Percentiles rank a stretch among this genome's conserved stretches.
Evolutionary conservation across 1,140 invertebrate genomes (phyloP).

Genomic region (Leptoteleia sp.): DNA sequence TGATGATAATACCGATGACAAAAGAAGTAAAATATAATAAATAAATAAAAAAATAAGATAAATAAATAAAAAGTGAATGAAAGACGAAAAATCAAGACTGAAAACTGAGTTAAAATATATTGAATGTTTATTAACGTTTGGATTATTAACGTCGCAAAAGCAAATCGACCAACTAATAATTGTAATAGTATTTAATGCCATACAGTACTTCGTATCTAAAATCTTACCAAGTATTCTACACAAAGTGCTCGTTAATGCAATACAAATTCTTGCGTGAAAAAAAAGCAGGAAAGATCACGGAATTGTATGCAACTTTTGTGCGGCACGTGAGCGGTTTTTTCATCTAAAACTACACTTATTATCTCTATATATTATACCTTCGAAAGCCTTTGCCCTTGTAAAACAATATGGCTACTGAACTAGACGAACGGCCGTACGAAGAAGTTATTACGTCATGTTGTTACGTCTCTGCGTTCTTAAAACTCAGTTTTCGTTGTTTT

Average conservation of each 20-base stretch:
- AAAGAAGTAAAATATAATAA: too few species aligned
- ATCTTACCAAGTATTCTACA: constrained; percentile 45
- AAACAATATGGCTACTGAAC: constrained; percentile 79
- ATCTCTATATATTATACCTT: constrained; percentile 77
- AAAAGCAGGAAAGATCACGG: constrained; percentile 24
- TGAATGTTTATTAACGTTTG: too few species aligned
- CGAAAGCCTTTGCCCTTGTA: constrained; percentile 70
- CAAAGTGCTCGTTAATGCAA: constrained; percentile 37
- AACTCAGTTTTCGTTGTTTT: background rate
- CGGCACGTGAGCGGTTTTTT: constrained; percentile 39
- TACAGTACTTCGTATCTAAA: background rate
- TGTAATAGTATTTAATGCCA: too few species aligned
- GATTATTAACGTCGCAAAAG: too few species aligned
- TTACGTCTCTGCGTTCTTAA: constrained; percentile 6
- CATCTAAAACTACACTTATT: constrained; percentile 69
- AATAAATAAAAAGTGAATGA: too few species aligned
- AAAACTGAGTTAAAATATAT: too few species aligned
- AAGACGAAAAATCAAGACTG: too few species aligned
- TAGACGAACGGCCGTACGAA: constrained; percentile 39
- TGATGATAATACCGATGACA: too few species aligned
- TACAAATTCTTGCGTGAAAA: constrained; percentile 35
- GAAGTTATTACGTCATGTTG: constrained; percentile 73
- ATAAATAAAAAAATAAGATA: too few species aligned
- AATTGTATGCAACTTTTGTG: constrained; percentile 40
- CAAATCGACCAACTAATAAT: too few species aligned